phyloP scores from a whole-genome alignment of 2,888 invertebrate genomes.

The Acleris emargana region DNA sequence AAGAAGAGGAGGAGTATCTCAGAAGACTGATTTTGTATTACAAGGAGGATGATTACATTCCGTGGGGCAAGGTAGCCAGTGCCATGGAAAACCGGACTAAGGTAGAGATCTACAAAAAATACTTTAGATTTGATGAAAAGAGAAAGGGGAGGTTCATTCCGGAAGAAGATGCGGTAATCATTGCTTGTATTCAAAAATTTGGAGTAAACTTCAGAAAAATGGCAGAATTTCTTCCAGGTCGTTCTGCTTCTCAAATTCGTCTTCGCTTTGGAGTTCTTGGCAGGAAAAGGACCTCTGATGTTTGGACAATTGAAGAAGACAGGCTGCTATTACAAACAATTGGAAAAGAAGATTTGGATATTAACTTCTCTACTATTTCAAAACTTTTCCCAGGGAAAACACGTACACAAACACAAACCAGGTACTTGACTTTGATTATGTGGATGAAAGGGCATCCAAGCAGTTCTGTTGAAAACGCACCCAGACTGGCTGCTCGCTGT shows the following conservation, averaged over 20 bases:
- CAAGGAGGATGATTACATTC: constrained; percentile 86
- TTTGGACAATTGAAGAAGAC: constrained; percentile 87
- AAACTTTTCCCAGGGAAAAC: constrained; percentile 68
- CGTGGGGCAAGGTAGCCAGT: constrained; percentile 88
- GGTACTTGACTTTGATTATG: constrained; percentile 69
- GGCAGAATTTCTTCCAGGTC: constrained; percentile 82
- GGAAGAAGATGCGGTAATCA: constrained; percentile 86
- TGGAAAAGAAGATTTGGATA: constrained; percentile 66
- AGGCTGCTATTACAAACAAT: constrained; percentile 81
- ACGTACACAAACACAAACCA: constrained; percentile 80
- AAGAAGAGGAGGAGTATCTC: constrained; percentile 87
- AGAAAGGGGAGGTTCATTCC: constrained; percentile 86
- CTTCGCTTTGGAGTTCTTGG: constrained; percentile 82
- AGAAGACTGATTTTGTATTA: constrained; percentile 85
- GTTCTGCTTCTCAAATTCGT: constrained; percentile 85
- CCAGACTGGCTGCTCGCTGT: constrained; percentile 46
- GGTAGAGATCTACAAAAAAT: constrained; percentile 86
- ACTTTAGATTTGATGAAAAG: constrained; percentile 62
- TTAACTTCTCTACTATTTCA: constrained; percentile 73
- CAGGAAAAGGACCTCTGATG: constrained; percentile 66
- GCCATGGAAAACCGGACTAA: constrained; percentile 86
- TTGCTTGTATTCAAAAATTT: constrained; percentile 84
- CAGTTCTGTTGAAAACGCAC: constrained; percentile 46
- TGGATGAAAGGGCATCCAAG: constrained; percentile 66
- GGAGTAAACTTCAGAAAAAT: constrained; percentile 86